phyloP scores from a whole-genome alignment of 1,140 invertebrate genomes.

The Aphelenchoides avenae region DNA sequence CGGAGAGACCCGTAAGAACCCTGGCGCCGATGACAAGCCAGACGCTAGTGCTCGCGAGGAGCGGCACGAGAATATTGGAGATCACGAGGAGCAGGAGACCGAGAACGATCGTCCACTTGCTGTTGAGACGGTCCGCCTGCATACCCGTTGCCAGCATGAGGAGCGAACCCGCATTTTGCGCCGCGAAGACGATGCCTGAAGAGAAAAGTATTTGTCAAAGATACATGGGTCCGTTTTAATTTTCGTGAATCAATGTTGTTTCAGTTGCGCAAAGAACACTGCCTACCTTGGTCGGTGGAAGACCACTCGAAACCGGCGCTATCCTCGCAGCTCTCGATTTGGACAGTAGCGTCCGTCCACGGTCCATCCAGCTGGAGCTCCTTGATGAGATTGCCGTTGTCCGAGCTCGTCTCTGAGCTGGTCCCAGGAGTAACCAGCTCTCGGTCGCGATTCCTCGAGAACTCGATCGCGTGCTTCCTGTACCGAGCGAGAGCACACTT shows the following conservation, averaged over 20 bases:
- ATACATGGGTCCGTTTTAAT: not conserved
- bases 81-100: slow-evolving; percentile 46
- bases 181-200: slow-evolving; percentile 54
- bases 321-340: slow-evolving; percentile 42
- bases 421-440: slow-evolving; percentile 3
- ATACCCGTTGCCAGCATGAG: slow-evolving; percentile 53
- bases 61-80: slow-evolving; percentile 47
- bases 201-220: slow-evolving; percentile 18
- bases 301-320: slow-evolving; percentile 41
- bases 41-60: slow-evolving; percentile 37
- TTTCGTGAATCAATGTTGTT: not conserved
- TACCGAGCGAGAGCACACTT: slow-evolving; percentile 13
- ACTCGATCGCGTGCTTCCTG: slow-evolving; percentile 20
- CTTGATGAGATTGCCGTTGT: not conserved
- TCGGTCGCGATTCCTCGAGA: slow-evolving; percentile 3
- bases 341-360: slow-evolving; percentile 17
- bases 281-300: slow-evolving; percentile 44
- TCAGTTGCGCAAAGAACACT: not conserved
- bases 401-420: not conserved
- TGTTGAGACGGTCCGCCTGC: slow-evolving; percentile 53
- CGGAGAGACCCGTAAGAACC: slow-evolving; percentile 53
- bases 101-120: slow-evolving; percentile 53
- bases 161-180: slow-evolving; percentile 51
- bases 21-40: slow-evolving; percentile 49
- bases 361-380: slow-evolving; percentile 10